Evolutionary conservation across 2,113 vertebrate genomes (phyloP).

Genomic region (Nansenia antarctica): DNA sequence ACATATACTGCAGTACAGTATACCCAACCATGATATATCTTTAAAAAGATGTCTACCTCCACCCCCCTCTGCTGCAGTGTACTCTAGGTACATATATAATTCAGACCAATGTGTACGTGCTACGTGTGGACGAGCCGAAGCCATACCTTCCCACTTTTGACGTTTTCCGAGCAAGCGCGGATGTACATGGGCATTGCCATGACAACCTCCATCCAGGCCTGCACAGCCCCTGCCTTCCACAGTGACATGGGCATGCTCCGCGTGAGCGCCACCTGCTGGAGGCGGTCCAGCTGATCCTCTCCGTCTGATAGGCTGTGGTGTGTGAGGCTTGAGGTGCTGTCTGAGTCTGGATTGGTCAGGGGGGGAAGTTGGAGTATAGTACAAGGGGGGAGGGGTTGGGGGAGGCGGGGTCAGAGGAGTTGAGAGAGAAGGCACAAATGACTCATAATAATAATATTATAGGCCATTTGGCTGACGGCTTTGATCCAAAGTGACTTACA

Average conservation of each 20-base stretch:
- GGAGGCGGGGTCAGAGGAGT: slow-evolving; percentile 55
- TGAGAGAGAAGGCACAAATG: slow-evolving; percentile 46
- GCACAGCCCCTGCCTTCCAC: slow-evolving; percentile 74
- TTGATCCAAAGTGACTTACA: too few relatives aligned
- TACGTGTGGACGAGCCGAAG: background rate
- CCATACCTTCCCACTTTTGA: slow-evolving; percentile 78
- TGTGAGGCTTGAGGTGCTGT: slow-evolving; percentile 78
- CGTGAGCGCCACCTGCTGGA: slow-evolving; percentile 80
- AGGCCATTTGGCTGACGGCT: too few relatives aligned
- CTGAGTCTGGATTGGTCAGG: slow-evolving; percentile 78
- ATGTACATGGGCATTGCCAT: slow-evolving; percentile 81
- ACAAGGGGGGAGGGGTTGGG: slow-evolving; percentile 48
- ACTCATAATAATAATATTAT: too few relatives aligned
- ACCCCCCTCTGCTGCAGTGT: too few relatives aligned
- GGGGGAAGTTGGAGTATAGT: slow-evolving; percentile 55
- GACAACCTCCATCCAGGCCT: slow-evolving; percentile 78
- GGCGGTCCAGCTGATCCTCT: slow-evolving; percentile 83
- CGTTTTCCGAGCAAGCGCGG: slow-evolving; percentile 71
- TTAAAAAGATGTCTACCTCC: too few relatives aligned
- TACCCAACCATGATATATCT: too few relatives aligned
- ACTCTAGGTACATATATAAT: too few relatives aligned
- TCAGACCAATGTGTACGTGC: background rate
- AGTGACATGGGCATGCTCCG: slow-evolving; percentile 71
- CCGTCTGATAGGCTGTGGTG: slow-evolving; percentile 81
- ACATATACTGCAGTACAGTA: too few relatives aligned